These are phyloP conservation scores for Arenaria interpres DNA, from an alignment of 2,113 vertebrate species.

Conservation along the genomic window DNA sequence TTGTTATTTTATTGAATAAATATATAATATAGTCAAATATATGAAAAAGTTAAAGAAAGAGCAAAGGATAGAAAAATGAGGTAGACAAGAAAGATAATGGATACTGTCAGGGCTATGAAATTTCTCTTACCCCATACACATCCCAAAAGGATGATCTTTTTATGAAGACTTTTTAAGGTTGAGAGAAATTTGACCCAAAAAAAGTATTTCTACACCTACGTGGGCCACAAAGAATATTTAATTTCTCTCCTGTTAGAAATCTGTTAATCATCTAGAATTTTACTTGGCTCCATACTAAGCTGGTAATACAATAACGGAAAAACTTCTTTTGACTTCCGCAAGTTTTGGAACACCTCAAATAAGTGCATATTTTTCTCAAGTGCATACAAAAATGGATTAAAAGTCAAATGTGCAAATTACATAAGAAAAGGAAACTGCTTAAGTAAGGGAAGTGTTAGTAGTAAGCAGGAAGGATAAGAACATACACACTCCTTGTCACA, in stretches of 20 bases:
- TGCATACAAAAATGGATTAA: background rate
- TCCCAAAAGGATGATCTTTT: background rate
- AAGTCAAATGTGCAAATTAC: background rate
- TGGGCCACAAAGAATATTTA: background rate
- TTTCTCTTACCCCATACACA: background rate
- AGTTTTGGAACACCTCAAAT: background rate
- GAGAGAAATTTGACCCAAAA: background rate
- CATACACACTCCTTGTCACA: constrained; percentile 5
- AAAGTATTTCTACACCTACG: background rate
- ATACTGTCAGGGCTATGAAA: background rate
- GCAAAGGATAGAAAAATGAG: background rate
- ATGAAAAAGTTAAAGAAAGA: background rate
- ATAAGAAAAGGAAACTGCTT: constrained; percentile 38
- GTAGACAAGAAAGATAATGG: background rate
- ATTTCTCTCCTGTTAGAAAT: background rate
- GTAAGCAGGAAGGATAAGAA: constrained; percentile 39
- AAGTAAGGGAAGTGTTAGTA: constrained; percentile 26
- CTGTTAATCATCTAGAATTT: background rate
- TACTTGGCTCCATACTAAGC: background rate
- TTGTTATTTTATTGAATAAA: background rate
- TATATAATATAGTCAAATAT: background rate
- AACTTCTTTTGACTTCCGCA: background rate
- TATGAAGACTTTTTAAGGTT: background rate
- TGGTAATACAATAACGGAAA: background rate
- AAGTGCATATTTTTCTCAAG: background rate